Evolutionary conservation across 2,113 vertebrate species (phyloP).

Genomic region (Sorex fumeus): DNA sequence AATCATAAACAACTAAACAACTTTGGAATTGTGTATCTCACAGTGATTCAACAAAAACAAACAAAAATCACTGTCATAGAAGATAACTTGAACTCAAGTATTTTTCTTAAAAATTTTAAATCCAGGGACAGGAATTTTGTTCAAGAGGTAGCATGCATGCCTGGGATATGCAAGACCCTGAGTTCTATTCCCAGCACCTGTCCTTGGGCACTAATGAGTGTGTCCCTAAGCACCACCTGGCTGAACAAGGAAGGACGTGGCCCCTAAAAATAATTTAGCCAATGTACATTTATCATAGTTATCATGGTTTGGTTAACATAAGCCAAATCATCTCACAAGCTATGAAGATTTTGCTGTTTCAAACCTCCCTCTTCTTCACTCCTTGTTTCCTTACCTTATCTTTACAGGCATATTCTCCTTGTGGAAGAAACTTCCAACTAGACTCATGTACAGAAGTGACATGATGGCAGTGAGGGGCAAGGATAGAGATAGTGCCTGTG

Average conservation of each 20-base stretch:
- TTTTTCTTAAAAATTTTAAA: neutral
- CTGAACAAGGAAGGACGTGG: too few species aligned
- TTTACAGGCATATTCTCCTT: neutral
- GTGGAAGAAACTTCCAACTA: neutral
- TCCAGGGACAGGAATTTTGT: too few species aligned
- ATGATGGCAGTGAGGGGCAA: too few species aligned
- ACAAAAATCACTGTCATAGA: neutral
- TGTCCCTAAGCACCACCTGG: too few species aligned
- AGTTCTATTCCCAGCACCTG: too few species aligned
- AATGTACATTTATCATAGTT: neutral
- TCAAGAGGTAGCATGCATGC: too few species aligned
- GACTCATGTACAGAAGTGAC: neutral
- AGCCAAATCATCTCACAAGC: neutral
- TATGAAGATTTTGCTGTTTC: neutral
- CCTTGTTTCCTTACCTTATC: neutral
- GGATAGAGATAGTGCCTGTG: neutral
- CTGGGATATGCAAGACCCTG: too few species aligned
- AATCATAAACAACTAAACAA: too few species aligned
- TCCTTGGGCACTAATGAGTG: too few species aligned
- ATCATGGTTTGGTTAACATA: slow-evolving; percentile 29
- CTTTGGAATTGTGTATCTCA: too few species aligned
- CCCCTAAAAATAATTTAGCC: neutral
- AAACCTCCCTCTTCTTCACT: neutral
- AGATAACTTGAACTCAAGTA: neutral
- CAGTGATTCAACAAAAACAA: too few species aligned